Percentiles rank a stretch among this genome's conserved stretches.
Conservation (phyloP, 1,140 invertebrate species). For the Listronotus bonariensis region DNA sequence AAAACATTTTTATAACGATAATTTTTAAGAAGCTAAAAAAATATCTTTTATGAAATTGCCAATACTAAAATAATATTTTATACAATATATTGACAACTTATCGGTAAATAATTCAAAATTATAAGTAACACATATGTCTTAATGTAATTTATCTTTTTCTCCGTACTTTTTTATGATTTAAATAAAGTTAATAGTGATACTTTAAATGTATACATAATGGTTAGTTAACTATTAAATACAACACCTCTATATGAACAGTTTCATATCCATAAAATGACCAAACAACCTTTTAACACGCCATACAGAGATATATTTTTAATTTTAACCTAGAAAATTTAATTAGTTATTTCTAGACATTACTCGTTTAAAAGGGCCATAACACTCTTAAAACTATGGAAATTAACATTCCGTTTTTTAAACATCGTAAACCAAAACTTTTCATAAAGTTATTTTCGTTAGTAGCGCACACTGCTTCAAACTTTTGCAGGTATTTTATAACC, state of each 20-base stretch:
- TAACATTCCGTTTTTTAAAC: slow-evolving; percentile 11
- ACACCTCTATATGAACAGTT: slow-evolving; percentile 2
- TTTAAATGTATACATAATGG: too few species aligned
- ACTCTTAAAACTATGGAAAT: slow-evolving; percentile 5
- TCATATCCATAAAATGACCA: slow-evolving; percentile 15
- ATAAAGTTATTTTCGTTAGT: slow-evolving; percentile 10
- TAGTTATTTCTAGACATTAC: background rate
- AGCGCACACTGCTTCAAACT: slow-evolving; percentile 4
- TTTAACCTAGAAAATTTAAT: slow-evolving; percentile 6
- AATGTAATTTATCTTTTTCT: too few species aligned
- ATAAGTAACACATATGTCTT: too few species aligned
- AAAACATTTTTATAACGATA: too few species aligned
- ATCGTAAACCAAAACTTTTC: background rate
- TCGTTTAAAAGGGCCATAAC: slow-evolving; percentile 4
- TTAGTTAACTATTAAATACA: too few species aligned
- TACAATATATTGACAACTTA: too few species aligned
- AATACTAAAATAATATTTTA: too few species aligned
- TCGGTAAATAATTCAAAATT: too few species aligned
- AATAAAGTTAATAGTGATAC: too few species aligned
- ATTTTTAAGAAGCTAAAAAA: too few species aligned
- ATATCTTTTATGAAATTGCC: too few species aligned
- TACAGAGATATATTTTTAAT: background rate
- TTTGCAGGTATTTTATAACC: slow-evolving; percentile 16
- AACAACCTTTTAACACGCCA: slow-evolving; percentile 6
- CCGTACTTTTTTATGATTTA: too few species aligned